Evolutionary conservation across 2,888 invertebrate genomes (phyloP), one percentile per base, ranked within the genome.

Genomic region (Hymenopus coronatus): DNA sequence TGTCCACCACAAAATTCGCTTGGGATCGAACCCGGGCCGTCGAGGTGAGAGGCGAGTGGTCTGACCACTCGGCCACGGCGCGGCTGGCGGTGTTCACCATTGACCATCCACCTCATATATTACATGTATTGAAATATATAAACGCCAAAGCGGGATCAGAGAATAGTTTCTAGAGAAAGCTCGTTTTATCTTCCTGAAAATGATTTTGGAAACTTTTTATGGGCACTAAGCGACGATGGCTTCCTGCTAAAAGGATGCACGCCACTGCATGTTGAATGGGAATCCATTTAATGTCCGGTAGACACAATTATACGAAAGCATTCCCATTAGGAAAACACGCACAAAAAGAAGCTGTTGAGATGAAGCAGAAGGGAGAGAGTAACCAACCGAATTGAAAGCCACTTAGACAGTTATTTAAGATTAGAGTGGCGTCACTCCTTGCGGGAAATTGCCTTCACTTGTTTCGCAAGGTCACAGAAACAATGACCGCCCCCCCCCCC

Each of bases 371-470:
- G 81, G 30, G 28, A 84, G 33, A 84, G 54, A 40, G 40, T 40
- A 46, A 88, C 54, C 83, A 89, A 86, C 87, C 82, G 88, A 89
- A 89, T 88, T 89, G 89, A 89, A 89, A 89, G 89, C 88, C 89
- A 89, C 88, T 89, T 89, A 89, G 83, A 85, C 88, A 89, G 88
- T 89, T 89, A 88, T 89, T 40, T 89, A 88, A 89, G 89, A 89
- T 89, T 89, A 89, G 89, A 83, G 54, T n/a, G 54, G 20, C 28
- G 70, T 84, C 28, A 20, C 15, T 25, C 54, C 54, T 20, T 70
- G 54, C 54, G 54, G 54, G 54, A 9, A 70, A 25, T 70, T 70
- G 54, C 54, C 54, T 70, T 20, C 54, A 70, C 20, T 70, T 70
- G 54, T 70, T 70, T 70, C 54, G 54, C 54, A 70, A 70, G 54